Evolutionary conservation across 2,797 vertebrate species (phyloP), one percentile per base, ranked within the genome.

Genomic region (Alectoris magna): DNA sequence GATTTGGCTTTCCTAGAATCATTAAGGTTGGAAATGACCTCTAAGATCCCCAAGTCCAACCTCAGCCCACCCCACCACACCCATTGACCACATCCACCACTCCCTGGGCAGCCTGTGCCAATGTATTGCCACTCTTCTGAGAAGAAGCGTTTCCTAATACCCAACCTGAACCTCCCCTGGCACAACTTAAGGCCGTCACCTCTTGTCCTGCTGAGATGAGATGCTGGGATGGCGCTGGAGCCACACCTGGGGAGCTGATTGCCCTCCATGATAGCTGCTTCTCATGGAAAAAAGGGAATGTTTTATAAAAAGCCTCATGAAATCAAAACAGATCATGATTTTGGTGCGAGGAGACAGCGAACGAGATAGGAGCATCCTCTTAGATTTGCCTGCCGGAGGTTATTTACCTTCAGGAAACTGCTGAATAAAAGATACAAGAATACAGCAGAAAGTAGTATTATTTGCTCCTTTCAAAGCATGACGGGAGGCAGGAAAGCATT

Each of bases 401-500:
- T 95, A 94, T 96, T 96, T 94, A 93, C 95, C 92, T 89, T 89
- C 87, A n/a, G 95, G 90, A 96, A 88, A 93, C 68, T 87, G 69
- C 75, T 94, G 88, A 97, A 95, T 88, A 94, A 94, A 94, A 91
- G 82, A 90, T 80, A 84, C n/a, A 80, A 83, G 93, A 92, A 88
- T 48, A 83, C 79, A 43, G 80, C 19, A 73, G 55, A 66, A 88
- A 53, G 70, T 16, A 67, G 85, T 56, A 92, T 76, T 68, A 94
- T 71, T 91, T 81, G 36, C 60, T 96, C 59, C 27, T 95, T 95
- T 92, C 90, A 93, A 84, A 91, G 89, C 63, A 56, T 23, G 91
- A 90, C 73, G 72, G 90, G 94, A 97, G 92, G 90, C 90, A 68
- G 66, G 31, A 82, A 94, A 91, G 85, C 74, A 82, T 78, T 83